Conservation (phyloP, 1,140 invertebrate genomes). For the Drosophila lacertosa region DNA sequence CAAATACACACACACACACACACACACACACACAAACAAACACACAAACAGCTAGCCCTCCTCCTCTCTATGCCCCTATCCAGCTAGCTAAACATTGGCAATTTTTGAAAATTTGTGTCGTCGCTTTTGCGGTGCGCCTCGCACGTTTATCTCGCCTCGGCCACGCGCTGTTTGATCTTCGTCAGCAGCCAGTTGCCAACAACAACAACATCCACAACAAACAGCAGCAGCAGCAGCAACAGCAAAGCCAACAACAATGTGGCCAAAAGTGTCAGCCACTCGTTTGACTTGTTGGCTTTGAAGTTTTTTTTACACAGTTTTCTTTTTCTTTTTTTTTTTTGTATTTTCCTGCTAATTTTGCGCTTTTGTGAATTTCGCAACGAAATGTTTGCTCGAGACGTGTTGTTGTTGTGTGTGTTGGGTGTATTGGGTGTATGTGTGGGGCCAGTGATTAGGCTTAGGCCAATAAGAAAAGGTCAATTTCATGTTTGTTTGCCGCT, state of each 20-base stretch:
- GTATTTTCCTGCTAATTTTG: constrained; percentile 39
- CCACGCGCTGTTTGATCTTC: constrained; percentile 74
- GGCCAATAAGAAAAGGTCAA: constrained; percentile 34
- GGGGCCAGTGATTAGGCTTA: constrained; percentile 19
- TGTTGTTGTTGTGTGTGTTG: constrained; percentile 16
- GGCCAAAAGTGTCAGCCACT: constrained; percentile 41
- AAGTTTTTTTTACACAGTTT: constrained; percentile 39
- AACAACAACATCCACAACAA: constrained; percentile 40
- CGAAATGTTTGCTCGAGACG: constrained; percentile 27
- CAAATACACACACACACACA: neutral
- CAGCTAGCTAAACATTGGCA: constrained; percentile 8
- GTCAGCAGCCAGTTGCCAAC: constrained; percentile 61
- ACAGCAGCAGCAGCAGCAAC: constrained; percentile 1
- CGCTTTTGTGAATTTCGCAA: constrained; percentile 41
- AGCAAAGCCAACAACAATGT: constrained; percentile 11
- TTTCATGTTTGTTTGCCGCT: constrained; percentile 23
- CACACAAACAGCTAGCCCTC: neutral
- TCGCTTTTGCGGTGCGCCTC: constrained; percentile 74
- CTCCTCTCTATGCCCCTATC: too few relatives aligned
- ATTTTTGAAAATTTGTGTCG: constrained; percentile 66
- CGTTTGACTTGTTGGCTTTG: constrained; percentile 52
- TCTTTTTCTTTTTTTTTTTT: constrained; percentile 10
- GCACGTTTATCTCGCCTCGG: constrained; percentile 72
- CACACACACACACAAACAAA: neutral
- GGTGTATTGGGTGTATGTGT: constrained; percentile 9